Evolutionary conservation across 2,888 invertebrate genomes (phyloP).

Genomic region (Epiperipatus broadwayi): DNA sequence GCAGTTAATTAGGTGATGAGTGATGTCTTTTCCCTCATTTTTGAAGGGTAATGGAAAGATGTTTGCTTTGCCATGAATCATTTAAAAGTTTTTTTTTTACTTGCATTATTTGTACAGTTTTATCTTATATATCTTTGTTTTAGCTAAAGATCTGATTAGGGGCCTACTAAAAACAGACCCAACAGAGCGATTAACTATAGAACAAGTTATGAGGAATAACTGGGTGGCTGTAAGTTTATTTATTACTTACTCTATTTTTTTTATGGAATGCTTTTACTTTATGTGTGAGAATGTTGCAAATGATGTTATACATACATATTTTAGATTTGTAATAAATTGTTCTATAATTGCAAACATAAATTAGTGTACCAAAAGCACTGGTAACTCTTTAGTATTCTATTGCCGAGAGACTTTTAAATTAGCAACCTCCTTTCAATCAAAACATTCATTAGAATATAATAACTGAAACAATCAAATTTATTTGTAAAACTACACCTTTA

Average conservation of each 20-base stretch:
- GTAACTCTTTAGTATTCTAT: slow-evolving; percentile 1
- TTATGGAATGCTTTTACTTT: slow-evolving; percentile 9
- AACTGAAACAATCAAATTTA: too few species aligned
- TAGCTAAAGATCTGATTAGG: slow-evolving; percentile 74
- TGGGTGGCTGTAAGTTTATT: slow-evolving; percentile 55
- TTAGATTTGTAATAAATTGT: background rate
- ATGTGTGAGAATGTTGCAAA: background rate
- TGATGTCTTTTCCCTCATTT: too few species aligned
- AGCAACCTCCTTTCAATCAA: background rate
- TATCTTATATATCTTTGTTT: slow-evolving; percentile 10
- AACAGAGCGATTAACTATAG: slow-evolving; percentile 64
- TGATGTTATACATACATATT: background rate
- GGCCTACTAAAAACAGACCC: slow-evolving; percentile 90
- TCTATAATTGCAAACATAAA: slow-evolving; percentile 6
- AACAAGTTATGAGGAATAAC: slow-evolving; percentile 64
- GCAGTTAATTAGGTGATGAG: too few species aligned
- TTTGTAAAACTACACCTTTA: too few species aligned
- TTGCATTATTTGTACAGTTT: too few species aligned
- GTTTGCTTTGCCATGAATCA: too few species aligned
- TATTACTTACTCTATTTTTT: slow-evolving; percentile 5
- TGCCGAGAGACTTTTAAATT: background rate
- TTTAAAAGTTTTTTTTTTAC: too few species aligned
- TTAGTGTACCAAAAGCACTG: background rate
- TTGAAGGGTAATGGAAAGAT: too few species aligned
- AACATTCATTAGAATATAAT: background rate